These are phyloP conservation scores for Maniola jurtina DNA, from an alignment of 1,140 invertebrate genomes.

Conservation along the genomic window DNA sequence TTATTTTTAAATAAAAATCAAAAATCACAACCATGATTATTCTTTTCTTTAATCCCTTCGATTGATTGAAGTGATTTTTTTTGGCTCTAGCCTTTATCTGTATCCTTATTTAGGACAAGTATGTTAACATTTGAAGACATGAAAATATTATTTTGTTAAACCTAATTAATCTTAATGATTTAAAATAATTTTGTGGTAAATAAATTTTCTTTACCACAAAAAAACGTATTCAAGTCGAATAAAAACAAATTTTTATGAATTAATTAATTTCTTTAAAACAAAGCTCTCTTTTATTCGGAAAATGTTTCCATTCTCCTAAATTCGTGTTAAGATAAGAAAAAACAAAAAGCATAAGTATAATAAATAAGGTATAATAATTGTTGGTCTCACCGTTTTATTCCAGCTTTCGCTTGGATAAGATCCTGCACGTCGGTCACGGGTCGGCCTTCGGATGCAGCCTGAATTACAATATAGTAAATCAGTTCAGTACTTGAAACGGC, in stretches of 20 bases:
- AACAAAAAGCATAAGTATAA: slow-evolving; percentile 6
- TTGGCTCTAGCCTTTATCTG: no score
- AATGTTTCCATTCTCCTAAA: slow-evolving; percentile 1
- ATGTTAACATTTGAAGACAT: no score
- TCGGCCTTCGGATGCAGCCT: slow-evolving; percentile 54
- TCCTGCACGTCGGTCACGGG: slow-evolving; percentile 43
- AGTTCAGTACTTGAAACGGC: slow-evolving; percentile 49
- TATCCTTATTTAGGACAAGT: no score
- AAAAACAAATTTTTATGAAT: background rate
- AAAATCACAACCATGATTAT: no score
- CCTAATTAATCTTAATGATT: no score
- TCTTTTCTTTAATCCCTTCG: no score
- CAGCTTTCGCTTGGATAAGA: slow-evolving; percentile 39
- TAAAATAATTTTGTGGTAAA: background rate
- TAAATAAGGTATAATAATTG: slow-evolving; percentile 17
- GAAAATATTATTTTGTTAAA: no score
- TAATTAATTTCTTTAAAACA: background rate
- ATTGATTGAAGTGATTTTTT: no score
- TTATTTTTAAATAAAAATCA: no score
- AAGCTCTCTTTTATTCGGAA: background rate
- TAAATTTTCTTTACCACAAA: background rate
- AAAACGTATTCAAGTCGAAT: background rate
- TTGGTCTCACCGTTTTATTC: slow-evolving; percentile 21
- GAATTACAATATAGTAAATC: slow-evolving; percentile 66
- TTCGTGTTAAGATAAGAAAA: slow-evolving; percentile 16